Percentiles rank a stretch among this genome's conserved stretches.
Conservation (phyloP, 2,888 invertebrate species). For the Podabrus alpinus region DNA sequence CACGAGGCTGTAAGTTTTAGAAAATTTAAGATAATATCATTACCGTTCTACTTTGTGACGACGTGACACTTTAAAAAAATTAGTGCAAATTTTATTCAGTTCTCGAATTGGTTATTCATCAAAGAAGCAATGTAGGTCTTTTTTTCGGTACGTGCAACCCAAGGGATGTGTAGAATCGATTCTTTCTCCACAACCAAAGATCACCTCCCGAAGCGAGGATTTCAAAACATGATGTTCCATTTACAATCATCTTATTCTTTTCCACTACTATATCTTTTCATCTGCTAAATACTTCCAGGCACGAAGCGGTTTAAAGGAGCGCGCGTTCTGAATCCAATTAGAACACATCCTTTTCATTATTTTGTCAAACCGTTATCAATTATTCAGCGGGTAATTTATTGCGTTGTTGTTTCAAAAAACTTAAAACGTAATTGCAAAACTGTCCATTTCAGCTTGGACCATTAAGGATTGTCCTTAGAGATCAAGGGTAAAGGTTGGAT, state of each 20-base stretch:
- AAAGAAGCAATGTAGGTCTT: constrained; percentile 17
- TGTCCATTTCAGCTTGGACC: neutral
- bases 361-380: constrained; percentile 22
- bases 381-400: neutral
- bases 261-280: constrained; percentile 40
- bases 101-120: constrained; percentile 23
- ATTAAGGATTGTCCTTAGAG: neutral
- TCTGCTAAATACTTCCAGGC: constrained; percentile 39
- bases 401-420: neutral
- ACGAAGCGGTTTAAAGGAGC: constrained; percentile 35
- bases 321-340: constrained; percentile 42
- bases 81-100: constrained; percentile 19
- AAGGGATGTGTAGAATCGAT: constrained; percentile 43
- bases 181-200: constrained; percentile 36
- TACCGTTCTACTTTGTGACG: constrained; percentile 1
- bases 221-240: constrained; percentile 42
- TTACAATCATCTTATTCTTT: constrained; percentile 42
- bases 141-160: constrained; percentile 35
- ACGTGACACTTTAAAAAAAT: neutral
- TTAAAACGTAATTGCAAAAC: neutral
- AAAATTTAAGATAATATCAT: neutral
- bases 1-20: neutral
- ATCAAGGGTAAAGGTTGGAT: neutral
- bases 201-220: constrained; percentile 41
- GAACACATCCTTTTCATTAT: constrained; percentile 40